Conservation (phyloP, 2,888 invertebrate species). For the Syrphus vitripennis region DNA sequence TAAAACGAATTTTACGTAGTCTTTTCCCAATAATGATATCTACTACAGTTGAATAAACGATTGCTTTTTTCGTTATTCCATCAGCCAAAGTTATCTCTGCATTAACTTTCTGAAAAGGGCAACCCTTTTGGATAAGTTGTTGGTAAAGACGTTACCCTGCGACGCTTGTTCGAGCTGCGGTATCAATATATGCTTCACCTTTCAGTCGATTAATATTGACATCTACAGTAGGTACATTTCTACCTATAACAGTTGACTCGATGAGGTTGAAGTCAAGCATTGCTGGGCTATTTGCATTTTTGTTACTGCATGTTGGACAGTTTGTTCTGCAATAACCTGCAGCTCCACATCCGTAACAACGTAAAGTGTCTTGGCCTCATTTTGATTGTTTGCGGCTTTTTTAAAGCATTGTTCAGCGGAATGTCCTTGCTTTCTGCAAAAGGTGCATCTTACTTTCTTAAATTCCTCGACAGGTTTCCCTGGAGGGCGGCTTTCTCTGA, state of each 20-base stretch:
- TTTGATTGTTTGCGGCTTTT: neutral
- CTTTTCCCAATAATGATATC: neutral
- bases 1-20: neutral
- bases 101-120: neutral
- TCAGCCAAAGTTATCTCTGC: neutral
- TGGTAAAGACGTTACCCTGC: neutral
- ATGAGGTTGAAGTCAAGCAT: slow-evolving; percentile 23
- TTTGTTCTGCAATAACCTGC: slow-evolving; percentile 31
- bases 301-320: slow-evolving; percentile 20
- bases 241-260: slow-evolving; percentile 3
- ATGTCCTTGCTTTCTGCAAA: neutral
- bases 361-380: neutral
- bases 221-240: slow-evolving; percentile 10
- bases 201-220: slow-evolving; percentile 13
- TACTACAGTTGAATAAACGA: neutral
- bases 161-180: neutral
- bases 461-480: neutral
- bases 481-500: neutral
- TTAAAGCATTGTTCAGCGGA: neutral
- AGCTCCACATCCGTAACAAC: slow-evolving; percentile 15
- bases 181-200: neutral
- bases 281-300: slow-evolving; percentile 21
- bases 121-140: neutral
- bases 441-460: neutral
- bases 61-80: neutral